Conservation (phyloP, 2,888 invertebrate genomes). For the Hipparchia semele region DNA sequence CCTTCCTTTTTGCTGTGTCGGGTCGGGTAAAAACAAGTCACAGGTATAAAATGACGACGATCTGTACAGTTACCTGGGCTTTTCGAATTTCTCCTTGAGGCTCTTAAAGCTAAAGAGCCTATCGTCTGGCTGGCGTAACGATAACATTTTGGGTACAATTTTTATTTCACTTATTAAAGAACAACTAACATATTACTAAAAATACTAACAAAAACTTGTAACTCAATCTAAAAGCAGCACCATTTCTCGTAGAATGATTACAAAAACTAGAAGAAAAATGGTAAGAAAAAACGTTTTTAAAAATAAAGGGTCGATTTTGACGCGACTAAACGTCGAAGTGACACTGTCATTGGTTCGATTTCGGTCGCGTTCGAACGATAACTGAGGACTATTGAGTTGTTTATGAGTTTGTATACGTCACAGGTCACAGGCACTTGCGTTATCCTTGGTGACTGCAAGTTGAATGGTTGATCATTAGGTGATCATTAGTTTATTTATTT, state of each 20-base stretch:
- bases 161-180: slow-evolving; percentile 37
- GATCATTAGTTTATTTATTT: slow-evolving; percentile 21
- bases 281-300: slow-evolving; percentile 16
- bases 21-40: no score
- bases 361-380: slow-evolving; percentile 49
- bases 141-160: slow-evolving; percentile 57
- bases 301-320: slow-evolving; percentile 19
- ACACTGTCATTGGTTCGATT: slow-evolving; percentile 48
- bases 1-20: no score
- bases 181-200: slow-evolving; percentile 26
- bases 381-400: slow-evolving; percentile 38
- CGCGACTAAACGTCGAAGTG: slow-evolving; percentile 25
- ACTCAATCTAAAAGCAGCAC: slow-evolving; percentile 17
- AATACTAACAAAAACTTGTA: slow-evolving; percentile 19
- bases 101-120: slow-evolving; percentile 70
- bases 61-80: slow-evolving; percentile 59
- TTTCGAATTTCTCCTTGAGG: slow-evolving; percentile 72
- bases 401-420: slow-evolving; percentile 43
- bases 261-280: slow-evolving; percentile 1
- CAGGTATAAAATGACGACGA: not conserved
- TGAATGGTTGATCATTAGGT: slow-evolving; percentile 1
- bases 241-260: slow-evolving; percentile 2
- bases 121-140: slow-evolving; percentile 61
- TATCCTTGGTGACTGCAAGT: slow-evolving; percentile 41
- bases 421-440: slow-evolving; percentile 45